Base-by-base conservation (phyloP, 2,888 invertebrate genomes). In the Nomada lathburiana region DNA sequence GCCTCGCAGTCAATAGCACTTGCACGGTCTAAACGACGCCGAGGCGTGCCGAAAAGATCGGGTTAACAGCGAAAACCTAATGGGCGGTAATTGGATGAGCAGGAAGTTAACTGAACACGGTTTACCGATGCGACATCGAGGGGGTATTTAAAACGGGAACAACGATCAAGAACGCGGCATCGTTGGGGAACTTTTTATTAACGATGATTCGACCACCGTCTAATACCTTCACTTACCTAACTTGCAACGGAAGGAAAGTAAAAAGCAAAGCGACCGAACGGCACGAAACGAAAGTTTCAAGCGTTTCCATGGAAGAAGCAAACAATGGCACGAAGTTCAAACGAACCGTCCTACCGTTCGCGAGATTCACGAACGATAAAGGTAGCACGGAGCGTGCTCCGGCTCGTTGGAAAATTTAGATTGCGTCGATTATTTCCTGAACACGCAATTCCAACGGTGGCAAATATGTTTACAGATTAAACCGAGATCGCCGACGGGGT, bases 401-500 rank as follows among this genome's bases (percentile, higher is more conserved):
- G n/a, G 57, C 26, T 65, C 47, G 52, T 13, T 62, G 55, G 74
- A n/a, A n/a, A 71, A 57, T 75, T 59, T 71, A 71, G 79, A 74
- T 79, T 47, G 70, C 42, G 29, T 53, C 70, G 78, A 79, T 67
- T 74, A 57, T n/a, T 55, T 42, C 10, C 20, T 42, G 16, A 9
- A 44, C 79, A 79, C 71, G 82, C 74, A 62, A 79, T 44, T 62
- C 44, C 42, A 10, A 3, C n/a, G 53, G 26, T 36, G 75, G 67
- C 74, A 79, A 82, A 82, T 82, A 82, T 70, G 78, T 78, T 78
- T 74, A 70, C 81, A 18, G 50, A 29, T 65, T 47, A 55, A 26
- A 64, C 29, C 29, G 47, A 16, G 70, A 62, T 62, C 42, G 13
- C 20, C 13, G 42, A 23, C n/a, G 23, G 18, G 16, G 20, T 16